phyloP scores from a whole-genome alignment of 2,113 vertebrate genomes.

The Heptranchias perlo region DNA sequence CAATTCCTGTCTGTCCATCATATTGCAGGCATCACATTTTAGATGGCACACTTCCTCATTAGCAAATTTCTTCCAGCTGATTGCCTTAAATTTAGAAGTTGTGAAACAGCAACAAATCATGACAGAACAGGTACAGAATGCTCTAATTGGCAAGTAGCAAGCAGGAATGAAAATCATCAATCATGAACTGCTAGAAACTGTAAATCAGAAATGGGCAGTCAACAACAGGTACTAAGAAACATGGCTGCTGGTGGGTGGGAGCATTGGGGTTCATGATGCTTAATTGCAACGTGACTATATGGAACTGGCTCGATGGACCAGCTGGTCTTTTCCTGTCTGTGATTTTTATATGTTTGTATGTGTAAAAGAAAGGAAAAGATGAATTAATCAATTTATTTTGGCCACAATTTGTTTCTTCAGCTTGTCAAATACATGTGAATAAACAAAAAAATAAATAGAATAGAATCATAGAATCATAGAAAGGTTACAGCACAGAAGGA shows the following conservation, averaged over 20 bases:
- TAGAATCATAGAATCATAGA: too few relatives aligned
- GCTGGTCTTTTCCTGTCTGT: not conserved
- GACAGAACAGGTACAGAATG: not conserved
- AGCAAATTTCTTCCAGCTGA: slow-evolving; percentile 1
- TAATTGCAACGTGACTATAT: not conserved
- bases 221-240: not conserved
- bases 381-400: not conserved
- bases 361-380: not conserved
- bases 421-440: not conserved
- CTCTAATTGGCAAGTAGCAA: not conserved
- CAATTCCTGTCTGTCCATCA: not conserved
- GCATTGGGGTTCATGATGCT: not conserved
- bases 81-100: not conserved
- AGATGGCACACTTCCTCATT: not conserved
- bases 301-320: not conserved
- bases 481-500: too few relatives aligned
- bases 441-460: too few relatives aligned
- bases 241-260: not conserved
- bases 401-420: not conserved
- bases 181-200: not conserved
- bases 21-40: not conserved
- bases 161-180: not conserved
- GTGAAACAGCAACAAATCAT: not conserved
- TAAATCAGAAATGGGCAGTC: not conserved
- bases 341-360: not conserved